Conservation (phyloP, 2,113 vertebrate species). For the Amblyornis subalaris region DNA sequence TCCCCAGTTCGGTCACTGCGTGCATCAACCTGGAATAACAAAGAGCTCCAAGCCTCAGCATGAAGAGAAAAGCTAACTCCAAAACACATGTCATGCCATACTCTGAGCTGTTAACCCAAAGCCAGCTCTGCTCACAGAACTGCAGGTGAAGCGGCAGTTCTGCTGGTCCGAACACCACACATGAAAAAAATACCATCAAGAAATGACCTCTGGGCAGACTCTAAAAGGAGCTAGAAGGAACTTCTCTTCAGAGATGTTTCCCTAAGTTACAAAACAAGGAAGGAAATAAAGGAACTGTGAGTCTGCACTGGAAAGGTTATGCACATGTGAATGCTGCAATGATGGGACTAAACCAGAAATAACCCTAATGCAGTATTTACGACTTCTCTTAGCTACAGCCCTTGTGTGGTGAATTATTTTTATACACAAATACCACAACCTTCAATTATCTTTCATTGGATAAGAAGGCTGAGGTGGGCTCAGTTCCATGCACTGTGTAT, state of each 20-base stretch:
- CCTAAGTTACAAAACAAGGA: not conserved
- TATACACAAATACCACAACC: not conserved
- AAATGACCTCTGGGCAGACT: not conserved
- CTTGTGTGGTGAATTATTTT: not conserved
- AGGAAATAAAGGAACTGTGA: not conserved
- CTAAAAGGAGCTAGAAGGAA: not conserved
- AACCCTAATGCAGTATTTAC: not conserved
- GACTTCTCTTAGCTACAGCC: not conserved
- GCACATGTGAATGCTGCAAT: not conserved
- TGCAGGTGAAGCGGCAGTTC: not conserved
- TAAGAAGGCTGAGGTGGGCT: not conserved
- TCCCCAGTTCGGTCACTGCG: conserved; percentile 94
- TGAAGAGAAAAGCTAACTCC: not conserved
- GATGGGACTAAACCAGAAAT: not conserved
- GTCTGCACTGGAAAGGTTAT: not conserved
- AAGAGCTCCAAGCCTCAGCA: not conserved
- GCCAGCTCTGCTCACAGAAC: not conserved
- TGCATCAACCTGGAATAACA: conserved; percentile 84
- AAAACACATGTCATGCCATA: not conserved
- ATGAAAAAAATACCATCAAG: not conserved
- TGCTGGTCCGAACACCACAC: not conserved
- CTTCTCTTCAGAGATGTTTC: not conserved
- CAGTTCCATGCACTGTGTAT: not conserved
- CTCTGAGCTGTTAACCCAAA: not conserved
- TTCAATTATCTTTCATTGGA: not conserved